A percentile compares a stretch with the other conserved stretches of the same genome.
Evolutionary conservation across 2,888 invertebrate genomes (phyloP).

Genomic region (Macrosiphum euphorbiae): DNA sequence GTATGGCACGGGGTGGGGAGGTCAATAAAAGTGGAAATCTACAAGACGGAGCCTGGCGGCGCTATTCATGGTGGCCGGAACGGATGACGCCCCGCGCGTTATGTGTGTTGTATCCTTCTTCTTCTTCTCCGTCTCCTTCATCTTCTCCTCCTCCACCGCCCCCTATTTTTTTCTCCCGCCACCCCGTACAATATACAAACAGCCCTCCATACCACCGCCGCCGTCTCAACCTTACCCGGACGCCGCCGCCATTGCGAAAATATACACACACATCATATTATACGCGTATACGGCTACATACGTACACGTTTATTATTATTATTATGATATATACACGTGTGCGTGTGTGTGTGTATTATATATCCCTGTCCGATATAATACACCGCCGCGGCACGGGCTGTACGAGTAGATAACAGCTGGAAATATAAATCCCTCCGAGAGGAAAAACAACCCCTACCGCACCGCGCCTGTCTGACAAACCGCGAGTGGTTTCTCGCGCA

Average conservation of each 20-base stretch:
- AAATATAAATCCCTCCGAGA: slow-evolving; percentile 59
- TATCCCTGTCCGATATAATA: slow-evolving; percentile 60
- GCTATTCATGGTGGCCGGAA: slow-evolving; percentile 56
- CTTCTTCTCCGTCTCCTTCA: neutral
- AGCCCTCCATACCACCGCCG: neutral
- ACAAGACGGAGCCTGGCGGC: slow-evolving; percentile 63
- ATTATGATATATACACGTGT: slow-evolving; percentile 14
- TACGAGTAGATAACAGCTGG: slow-evolving; percentile 64
- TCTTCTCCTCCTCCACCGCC: neutral
- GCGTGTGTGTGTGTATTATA: slow-evolving; percentile 26
- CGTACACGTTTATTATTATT: slow-evolving; percentile 16
- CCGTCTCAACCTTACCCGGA: slow-evolving; percentile 22
- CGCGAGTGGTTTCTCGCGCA: neutral
- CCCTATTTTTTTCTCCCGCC: neutral
- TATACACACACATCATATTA: slow-evolving; percentile 13
- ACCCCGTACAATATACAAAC: neutral
- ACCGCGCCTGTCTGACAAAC: neutral
- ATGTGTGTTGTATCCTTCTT: slow-evolving; percentile 34
- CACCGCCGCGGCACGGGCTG: slow-evolving; percentile 39
- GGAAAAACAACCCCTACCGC: slow-evolving; percentile 3
- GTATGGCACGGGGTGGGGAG: slow-evolving; percentile 30
- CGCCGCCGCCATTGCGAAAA: slow-evolving; percentile 46
- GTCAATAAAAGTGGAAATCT: slow-evolving; percentile 64
- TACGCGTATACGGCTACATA: neutral
- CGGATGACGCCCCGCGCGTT: slow-evolving; percentile 53